These are phyloP conservation scores for Daboia siamensis DNA, from an alignment of 2,113 vertebrate genomes.

Conservation along the genomic window DNA sequence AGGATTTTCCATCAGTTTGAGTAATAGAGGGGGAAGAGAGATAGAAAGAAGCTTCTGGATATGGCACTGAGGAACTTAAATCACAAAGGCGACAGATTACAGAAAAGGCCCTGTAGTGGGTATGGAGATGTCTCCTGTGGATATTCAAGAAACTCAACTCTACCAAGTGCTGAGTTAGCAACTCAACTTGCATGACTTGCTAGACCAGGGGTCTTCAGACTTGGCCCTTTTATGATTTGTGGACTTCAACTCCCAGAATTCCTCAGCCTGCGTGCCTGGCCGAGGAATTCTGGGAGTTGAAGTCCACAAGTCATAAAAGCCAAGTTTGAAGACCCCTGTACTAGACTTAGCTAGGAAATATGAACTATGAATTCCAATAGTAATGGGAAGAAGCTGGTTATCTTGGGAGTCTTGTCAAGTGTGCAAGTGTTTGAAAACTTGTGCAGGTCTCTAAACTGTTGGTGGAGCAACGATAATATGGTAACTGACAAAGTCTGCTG, in stretches of 20 bases:
- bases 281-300: too few relatives aligned
- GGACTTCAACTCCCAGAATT: too few relatives aligned
- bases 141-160: not conserved
- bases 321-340: too few relatives aligned
- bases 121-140: not conserved
- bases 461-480: not conserved
- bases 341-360: too few relatives aligned
- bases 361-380: not conserved
- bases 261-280: too few relatives aligned
- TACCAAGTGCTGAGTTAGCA: not conserved
- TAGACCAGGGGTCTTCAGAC: too few relatives aligned
- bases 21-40: not conserved
- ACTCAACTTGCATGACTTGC: not conserved
- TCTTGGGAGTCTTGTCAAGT: not conserved
- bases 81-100: not conserved
- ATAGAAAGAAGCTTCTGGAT: not conserved
- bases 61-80: too few relatives aligned
- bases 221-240: too few relatives aligned
- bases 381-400: not conserved
- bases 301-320: too few relatives aligned
- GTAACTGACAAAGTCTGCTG: not conserved
- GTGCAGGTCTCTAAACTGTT: too few relatives aligned
- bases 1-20: not conserved
- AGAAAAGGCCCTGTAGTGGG: not conserved
- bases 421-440: not conserved